These are phyloP conservation scores for Patella pellucida DNA, from an alignment of 2,888 invertebrate genomes.

Conservation along the genomic window DNA sequence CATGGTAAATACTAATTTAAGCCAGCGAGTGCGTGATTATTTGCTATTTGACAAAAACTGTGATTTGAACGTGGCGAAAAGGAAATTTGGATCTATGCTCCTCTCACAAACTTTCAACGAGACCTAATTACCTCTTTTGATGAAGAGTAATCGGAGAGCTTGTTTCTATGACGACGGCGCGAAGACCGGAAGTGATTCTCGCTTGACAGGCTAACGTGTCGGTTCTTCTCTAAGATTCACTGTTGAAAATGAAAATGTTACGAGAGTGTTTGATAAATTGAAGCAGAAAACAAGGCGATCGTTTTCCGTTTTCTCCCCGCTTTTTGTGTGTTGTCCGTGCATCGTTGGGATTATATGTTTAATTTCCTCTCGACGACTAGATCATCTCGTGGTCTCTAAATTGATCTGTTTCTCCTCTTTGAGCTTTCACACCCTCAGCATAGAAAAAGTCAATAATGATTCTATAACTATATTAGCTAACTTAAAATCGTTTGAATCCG, in stretches of 20 bases:
- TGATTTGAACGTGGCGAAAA: conserved; percentile 27
- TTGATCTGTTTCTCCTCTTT: conserved; percentile 21
- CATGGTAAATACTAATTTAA: conserved; percentile 2
- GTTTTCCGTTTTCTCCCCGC: conserved; percentile 17
- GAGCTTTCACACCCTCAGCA: conserved; percentile 13
- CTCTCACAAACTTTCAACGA: conserved; percentile 31
- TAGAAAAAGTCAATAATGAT: conserved; percentile 23
- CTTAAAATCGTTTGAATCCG: conserved; percentile 15
- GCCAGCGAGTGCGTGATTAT: conserved; percentile 1
- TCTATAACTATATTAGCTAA: neutral
- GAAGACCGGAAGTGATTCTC: conserved; percentile 40
- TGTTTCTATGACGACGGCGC: conserved; percentile 38
- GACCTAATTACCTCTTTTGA: conserved; percentile 43
- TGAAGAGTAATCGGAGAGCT: conserved; percentile 42
- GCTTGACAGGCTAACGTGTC: conserved; percentile 34
- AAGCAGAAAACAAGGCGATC: conserved; percentile 17
- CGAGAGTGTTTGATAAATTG: conserved; percentile 22
- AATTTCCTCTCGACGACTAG: conserved; percentile 23
- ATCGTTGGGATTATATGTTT: conserved; percentile 22
- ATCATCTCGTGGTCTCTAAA: conserved; percentile 14
- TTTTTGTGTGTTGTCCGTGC: conserved; percentile 23
- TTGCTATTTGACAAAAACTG: conserved; percentile 21
- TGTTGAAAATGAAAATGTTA: conserved; percentile 37
- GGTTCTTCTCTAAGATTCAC: conserved; percentile 24
- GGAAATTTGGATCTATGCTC: conserved; percentile 36